Conservation (phyloP, 2,113 vertebrate genomes). For the Raja brachyura region DNA sequence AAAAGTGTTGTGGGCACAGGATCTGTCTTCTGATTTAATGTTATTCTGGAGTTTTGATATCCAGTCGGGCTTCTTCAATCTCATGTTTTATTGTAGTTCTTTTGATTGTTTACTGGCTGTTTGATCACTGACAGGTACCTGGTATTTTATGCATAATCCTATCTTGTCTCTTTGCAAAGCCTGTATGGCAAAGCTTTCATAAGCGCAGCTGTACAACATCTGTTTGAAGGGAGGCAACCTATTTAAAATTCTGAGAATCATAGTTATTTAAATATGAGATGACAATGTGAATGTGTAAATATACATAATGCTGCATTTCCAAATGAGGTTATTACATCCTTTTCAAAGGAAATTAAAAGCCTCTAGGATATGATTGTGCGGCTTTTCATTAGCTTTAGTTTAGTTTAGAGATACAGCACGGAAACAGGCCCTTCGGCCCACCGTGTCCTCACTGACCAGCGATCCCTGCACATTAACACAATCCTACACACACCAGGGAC, state of each 20-base stretch:
- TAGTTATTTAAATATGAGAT: neutral
- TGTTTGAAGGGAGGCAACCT: slow-evolving; percentile 4
- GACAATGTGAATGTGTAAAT: neutral
- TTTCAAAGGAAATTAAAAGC: neutral
- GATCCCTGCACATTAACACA: too few relatives aligned
- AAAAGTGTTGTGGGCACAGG: too few relatives aligned
- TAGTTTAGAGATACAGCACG: too few relatives aligned
- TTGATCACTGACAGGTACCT: neutral
- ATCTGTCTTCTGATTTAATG: neutral
- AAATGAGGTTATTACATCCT: neutral
- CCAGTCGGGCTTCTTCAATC: neutral
- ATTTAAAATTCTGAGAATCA: neutral
- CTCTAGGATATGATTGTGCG: neutral
- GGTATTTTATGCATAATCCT: neutral
- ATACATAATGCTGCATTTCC: neutral
- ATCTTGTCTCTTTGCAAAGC: neutral
- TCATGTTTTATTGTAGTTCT: neutral
- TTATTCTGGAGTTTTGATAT: neutral
- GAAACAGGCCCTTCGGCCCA: too few relatives aligned
- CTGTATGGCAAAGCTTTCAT: neutral
- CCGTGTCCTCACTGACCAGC: too few relatives aligned
- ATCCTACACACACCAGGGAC: too few relatives aligned
- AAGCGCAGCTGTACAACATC: neutral
- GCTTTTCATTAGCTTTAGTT: neutral
- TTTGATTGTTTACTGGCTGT: neutral